Base-by-base conservation (phyloP, 2,888 invertebrate species). In the Sesia apiformis region DNA sequence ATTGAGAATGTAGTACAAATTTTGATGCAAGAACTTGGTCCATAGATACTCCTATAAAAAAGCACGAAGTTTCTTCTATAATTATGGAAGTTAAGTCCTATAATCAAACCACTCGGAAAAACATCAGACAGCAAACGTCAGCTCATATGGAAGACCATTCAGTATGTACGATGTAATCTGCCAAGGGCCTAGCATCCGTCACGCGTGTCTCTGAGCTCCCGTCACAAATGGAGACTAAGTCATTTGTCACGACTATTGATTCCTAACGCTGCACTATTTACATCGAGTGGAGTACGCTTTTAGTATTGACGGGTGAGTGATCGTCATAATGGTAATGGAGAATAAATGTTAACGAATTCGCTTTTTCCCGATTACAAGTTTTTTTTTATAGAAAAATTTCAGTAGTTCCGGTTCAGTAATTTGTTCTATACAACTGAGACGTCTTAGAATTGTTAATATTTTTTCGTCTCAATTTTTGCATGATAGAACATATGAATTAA, bases 231-330 rank as follows among this genome's bases (percentile, higher is more conserved):
- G 63, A 62, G 58, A 61, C 64, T 60, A 59, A 58, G 63, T 74
- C 72, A 72, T 77, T 77, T 76, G 74, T 78, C 75, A 76, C 69
- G 59, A 51, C 70, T 70, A 74, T 76, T 75, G 76, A 76, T 76
- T 73, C 8, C 42, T 7, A 7, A 42, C 6, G 7, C 42, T 39
- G 50, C 46, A 23, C 46, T 23, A 23, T 23, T 23, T 23, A 23
- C 23, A 23, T 23, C 23, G 46, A 46, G 46, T 46, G 8, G 46
- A 46, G 8, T 46, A 46, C 46, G 46, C 7, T 46, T 46, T 46
- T 23, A n/a, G 46, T 46, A 46, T 46, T 46, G 46, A 46, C 23
- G 46, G 46, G 4, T 46, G 8, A 46, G 46, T 46, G 46, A 46
- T 46, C 23, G 7, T 46, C 43, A 5, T 8, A 46, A 46, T 8